These are phyloP conservation scores for Azemiops feae DNA, from an alignment of 2,113 vertebrate genomes.

Conservation along the genomic window DNA sequence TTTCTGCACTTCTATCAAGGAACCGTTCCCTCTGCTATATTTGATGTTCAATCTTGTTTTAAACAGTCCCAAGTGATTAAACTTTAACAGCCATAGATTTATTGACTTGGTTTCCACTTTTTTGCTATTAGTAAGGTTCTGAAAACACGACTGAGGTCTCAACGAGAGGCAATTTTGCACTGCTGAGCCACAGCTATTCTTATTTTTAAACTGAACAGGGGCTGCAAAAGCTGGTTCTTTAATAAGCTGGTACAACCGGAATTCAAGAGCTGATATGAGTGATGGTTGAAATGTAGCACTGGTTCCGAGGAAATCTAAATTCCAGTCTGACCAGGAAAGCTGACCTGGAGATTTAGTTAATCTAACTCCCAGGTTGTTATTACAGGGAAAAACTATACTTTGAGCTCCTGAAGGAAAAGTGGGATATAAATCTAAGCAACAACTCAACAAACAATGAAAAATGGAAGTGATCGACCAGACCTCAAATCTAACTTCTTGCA, in stretches of 20 bases:
- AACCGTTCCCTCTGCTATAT: not conserved
- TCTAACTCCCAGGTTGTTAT: not conserved
- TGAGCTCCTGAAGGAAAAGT: not conserved
- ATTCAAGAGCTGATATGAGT: not conserved
- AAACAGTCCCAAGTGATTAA: not conserved
- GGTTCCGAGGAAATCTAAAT: not conserved
- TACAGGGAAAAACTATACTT: not conserved
- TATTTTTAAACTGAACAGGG: not conserved
- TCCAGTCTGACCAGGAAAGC: not conserved
- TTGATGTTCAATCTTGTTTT: not conserved
- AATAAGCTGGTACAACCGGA: not conserved
- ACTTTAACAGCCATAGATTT: not conserved
- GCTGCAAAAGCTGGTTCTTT: not conserved
- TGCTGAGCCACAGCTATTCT: not conserved
- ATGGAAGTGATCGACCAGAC: not conserved
- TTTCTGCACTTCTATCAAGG: not conserved
- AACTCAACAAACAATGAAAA: not conserved
- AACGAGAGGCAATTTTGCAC: not conserved
- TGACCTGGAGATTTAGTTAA: not conserved
- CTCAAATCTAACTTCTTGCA: not conserved
- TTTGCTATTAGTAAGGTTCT: not conserved
- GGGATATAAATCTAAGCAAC: not conserved
- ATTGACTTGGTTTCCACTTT: not conserved
- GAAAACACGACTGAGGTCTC: not conserved
- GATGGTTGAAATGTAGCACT: not conserved